Conservation (phyloP, 2,797 vertebrate species). For the Cheirogaleus major region DNA sequence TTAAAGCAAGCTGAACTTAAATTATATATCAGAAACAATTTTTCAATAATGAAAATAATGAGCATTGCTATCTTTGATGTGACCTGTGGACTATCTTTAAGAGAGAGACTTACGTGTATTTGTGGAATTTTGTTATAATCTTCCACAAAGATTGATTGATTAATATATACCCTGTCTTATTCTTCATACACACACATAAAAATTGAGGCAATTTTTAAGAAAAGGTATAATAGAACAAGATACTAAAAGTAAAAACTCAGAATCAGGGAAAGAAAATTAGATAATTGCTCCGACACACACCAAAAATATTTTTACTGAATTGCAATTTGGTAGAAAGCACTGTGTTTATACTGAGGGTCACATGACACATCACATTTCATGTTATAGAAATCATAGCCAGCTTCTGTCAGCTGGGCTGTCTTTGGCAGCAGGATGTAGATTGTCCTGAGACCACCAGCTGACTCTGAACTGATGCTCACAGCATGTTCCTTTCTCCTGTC, state of each 20-base stretch:
- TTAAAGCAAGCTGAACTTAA: conserved; percentile 1
- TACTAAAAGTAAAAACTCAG: not conserved
- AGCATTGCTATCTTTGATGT: not conserved
- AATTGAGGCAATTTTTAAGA: not conserved
- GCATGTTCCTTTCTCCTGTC: not conserved
- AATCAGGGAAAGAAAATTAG: conserved; percentile 2
- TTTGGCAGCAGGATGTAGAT: not conserved
- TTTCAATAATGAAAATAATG: not conserved
- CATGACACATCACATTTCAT: not conserved
- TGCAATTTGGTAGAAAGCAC: not conserved
- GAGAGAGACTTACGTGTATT: not conserved
- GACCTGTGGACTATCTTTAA: not conserved
- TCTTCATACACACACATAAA: not conserved
- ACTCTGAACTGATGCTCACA: not conserved
- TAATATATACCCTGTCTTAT: not conserved
- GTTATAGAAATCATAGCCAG: not conserved
- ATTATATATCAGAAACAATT: not conserved
- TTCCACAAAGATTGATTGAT: not conserved
- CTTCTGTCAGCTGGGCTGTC: not conserved
- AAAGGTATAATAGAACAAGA: not conserved
- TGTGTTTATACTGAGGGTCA: not conserved
- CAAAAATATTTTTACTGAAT: conserved; percentile 16
- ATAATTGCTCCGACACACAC: not conserved
- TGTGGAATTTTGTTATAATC: not conserved
- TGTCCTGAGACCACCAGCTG: not conserved